Conservation (phyloP, 2,888 invertebrate genomes). For the Panorpa germanica region DNA sequence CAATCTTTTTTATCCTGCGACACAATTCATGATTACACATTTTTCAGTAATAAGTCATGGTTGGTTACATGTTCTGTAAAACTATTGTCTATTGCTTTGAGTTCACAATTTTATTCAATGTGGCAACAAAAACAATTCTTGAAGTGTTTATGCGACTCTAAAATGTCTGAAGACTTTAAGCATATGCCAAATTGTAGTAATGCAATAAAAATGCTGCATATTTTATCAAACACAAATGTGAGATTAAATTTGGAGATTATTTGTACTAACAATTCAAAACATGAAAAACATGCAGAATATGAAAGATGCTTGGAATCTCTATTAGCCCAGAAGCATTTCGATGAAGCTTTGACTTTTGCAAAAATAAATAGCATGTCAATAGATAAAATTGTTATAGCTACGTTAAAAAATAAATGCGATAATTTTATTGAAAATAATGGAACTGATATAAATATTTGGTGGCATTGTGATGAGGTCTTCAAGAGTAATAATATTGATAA, state of each 20-base stretch:
- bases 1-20: conserved; percentile 15
- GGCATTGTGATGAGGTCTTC: too few relatives aligned
- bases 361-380: conserved; percentile 27
- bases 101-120: conserved; percentile 38
- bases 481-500: too few relatives aligned
- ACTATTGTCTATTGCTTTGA: conserved; percentile 38
- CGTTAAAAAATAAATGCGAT: conserved; percentile 32
- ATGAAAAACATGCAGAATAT: too few relatives aligned
- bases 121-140: conserved; percentile 44
- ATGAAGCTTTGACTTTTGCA: conserved; percentile 36
- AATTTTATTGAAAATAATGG: too few relatives aligned
- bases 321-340: conserved; percentile 28
- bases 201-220: conserved; percentile 29
- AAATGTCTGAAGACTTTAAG: conserved; percentile 33
- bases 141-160: conserved; percentile 31
- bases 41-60: conserved; percentile 28
- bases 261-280: too few relatives aligned
- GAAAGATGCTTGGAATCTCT: conserved; percentile 35
- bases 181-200: conserved; percentile 25
- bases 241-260: conserved; percentile 28
- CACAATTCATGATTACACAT: conserved; percentile 25
- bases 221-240: conserved; percentile 34
- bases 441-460: too few relatives aligned
- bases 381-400: conserved; percentile 31
- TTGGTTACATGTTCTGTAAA: conserved; percentile 32